Evolutionary conservation across 1,140 invertebrate genomes (phyloP).

Genomic region (Drosophila bocki): DNA sequence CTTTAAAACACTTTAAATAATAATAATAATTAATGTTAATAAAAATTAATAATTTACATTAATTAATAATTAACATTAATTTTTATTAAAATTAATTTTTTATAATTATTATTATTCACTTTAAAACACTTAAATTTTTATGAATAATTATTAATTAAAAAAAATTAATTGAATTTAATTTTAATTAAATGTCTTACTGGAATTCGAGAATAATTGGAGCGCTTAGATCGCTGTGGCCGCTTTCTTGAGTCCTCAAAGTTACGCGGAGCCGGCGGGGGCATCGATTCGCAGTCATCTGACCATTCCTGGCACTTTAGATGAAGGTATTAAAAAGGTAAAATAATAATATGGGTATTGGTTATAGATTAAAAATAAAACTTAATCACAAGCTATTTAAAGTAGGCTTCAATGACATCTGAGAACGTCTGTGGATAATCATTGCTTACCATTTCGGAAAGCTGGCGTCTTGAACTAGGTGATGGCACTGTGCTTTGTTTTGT

Average conservation of each 20-base stretch:
- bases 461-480: background rate
- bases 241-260: background rate
- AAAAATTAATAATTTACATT: too few species aligned
- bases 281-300: background rate
- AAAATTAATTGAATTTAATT: too few species aligned
- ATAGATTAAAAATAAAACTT: background rate
- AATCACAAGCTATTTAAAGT: background rate
- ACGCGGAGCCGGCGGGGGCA: background rate
- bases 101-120: too few species aligned
- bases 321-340: background rate
- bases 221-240: background rate
- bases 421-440: background rate
- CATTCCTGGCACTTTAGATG: background rate
- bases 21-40: too few species aligned
- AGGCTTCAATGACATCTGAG: background rate
- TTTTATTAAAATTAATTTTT: too few species aligned
- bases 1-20: too few species aligned
- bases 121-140: too few species aligned
- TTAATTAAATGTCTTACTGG: background rate
- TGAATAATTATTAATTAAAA: too few species aligned
- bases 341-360: background rate
- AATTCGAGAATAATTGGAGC: background rate
- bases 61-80: too few species aligned
- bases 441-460: conserved; percentile 1
- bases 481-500: background rate